Evolutionary conservation across 2,888 invertebrate species (phyloP).

Genomic region (Dynastes hyllus): DNA sequence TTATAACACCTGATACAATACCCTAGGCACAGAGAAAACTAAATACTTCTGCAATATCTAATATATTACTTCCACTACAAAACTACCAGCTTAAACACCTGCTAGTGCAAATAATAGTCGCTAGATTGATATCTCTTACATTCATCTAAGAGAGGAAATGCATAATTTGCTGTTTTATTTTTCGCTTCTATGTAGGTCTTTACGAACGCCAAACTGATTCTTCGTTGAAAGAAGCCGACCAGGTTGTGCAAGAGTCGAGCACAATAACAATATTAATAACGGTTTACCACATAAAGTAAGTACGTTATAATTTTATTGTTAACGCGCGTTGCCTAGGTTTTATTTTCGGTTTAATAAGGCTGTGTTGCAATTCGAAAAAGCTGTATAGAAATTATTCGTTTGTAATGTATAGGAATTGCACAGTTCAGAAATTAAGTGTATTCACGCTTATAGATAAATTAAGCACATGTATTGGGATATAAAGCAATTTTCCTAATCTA

Average conservation of each 20-base stretch:
- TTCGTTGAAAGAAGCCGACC: slow-evolving; percentile 15
- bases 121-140: slow-evolving; percentile 28
- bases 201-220: slow-evolving; percentile 1
- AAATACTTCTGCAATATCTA: neutral
- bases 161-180: slow-evolving; percentile 30
- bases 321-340: neutral
- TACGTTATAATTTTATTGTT: slow-evolving; percentile 26
- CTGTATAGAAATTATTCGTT: slow-evolving; percentile 19
- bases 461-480: neutral
- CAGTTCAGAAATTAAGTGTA: slow-evolving; percentile 2
- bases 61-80: slow-evolving; percentile 2
- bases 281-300: slow-evolving; percentile 12
- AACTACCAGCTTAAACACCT: slow-evolving; percentile 12
- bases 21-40: neutral
- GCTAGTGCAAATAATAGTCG: slow-evolving; percentile 12
- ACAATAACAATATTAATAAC: slow-evolving; percentile 29
- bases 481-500: neutral
- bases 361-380: neutral
- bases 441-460: neutral
- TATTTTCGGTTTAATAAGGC: slow-evolving; percentile 17
- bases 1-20: too few relatives aligned
- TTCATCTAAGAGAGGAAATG: slow-evolving; percentile 20
- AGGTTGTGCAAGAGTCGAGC: slow-evolving; percentile 13
- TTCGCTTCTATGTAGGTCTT: slow-evolving; percentile 20
- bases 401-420: neutral